A percentile compares a stretch with the other conserved stretches of the same genome.
Conservation (phyloP, 2,888 invertebrate species). For the Catonia carolina region DNA sequence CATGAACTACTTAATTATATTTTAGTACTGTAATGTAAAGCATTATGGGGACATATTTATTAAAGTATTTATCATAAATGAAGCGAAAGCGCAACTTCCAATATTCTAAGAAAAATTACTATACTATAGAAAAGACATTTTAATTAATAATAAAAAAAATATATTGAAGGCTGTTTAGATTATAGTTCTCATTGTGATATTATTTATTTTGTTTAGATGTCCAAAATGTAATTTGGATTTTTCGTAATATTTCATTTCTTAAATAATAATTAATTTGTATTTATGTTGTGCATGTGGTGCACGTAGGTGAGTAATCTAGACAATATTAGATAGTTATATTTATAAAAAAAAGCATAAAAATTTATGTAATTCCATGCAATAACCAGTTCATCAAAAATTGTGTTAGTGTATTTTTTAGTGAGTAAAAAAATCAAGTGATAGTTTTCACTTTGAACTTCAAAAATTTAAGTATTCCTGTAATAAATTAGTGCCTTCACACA, state of each 20-base stretch:
- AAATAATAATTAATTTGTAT: neutral
- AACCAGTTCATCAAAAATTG: too few relatives aligned
- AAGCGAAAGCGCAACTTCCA: too few relatives aligned
- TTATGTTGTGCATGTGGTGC: neutral
- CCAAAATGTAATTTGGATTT: neutral
- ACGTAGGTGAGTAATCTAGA: too few relatives aligned
- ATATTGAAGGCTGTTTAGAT: conserved; percentile 26
- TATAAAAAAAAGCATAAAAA: too few relatives aligned
- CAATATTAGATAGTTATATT: too few relatives aligned
- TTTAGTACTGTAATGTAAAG: too few relatives aligned
- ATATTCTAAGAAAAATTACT: too few relatives aligned
- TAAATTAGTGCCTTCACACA: conserved; percentile 2
- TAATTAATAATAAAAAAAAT: conserved; percentile 6
- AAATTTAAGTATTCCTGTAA: neutral
- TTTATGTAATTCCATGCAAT: too few relatives aligned
- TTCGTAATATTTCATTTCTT: neutral
- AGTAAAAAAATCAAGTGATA: neutral
- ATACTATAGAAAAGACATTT: neutral
- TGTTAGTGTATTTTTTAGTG: neutral
- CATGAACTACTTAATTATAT: too few relatives aligned
- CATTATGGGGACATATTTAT: too few relatives aligned
- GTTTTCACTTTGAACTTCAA: neutral
- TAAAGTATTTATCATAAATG: too few relatives aligned
- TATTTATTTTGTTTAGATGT: conserved; percentile 22
- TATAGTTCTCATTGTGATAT: conserved; percentile 25